Base-by-base conservation (phyloP, 2,888 invertebrate genomes). In the Empis livida region DNA sequence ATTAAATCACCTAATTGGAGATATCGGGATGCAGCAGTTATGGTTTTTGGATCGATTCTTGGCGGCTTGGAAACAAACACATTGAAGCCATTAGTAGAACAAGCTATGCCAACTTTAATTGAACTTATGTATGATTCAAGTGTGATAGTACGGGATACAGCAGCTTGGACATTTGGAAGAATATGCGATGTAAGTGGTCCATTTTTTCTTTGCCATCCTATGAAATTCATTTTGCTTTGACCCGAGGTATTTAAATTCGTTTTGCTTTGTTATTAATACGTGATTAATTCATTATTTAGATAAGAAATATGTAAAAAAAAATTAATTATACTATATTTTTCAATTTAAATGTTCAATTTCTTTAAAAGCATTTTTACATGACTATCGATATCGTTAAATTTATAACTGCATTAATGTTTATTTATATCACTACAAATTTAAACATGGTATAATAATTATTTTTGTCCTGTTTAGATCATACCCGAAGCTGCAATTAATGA, bases 111-210 rank as follows among this genome's bases (percentile, higher is more conserved):
- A 2, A 94, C 91, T 30, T 74, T 99, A 41, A 95, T 99, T 54
- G 84, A 89, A 57, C 75, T 95, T 30, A 91, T 99, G 87, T 89
- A 91, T 60, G 99, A 99, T 66, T 73, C 75, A 3, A 91, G 90
- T 66, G 94, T 97, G 2, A 88, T 87, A 49, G 97, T 99, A 1
- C 77, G 95, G 53, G 97, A 99, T 65, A 97, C 97, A 0, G 88
- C 93, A 0, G 97, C 97, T 0, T 99, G 99, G 99, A 93, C 95
- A 0, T 88, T 99, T 57, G 96, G 97, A 10, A 78, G 97, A 51
- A 92, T 99, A 53, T 99, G 96, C 71, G 99, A 99, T 68, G 85
- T 69, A 49, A 58, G 61, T 60, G 11, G 8, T 27, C 2, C 9
- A 8, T 27, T n/a, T n/a, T n/a, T n/a, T n/a, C n/a, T n/a, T n/a